A percentile compares a stretch with the other conserved stretches of the same genome.
Conservation (phyloP, 1,140 invertebrate genomes). For the Neodiprion virginianus region DNA sequence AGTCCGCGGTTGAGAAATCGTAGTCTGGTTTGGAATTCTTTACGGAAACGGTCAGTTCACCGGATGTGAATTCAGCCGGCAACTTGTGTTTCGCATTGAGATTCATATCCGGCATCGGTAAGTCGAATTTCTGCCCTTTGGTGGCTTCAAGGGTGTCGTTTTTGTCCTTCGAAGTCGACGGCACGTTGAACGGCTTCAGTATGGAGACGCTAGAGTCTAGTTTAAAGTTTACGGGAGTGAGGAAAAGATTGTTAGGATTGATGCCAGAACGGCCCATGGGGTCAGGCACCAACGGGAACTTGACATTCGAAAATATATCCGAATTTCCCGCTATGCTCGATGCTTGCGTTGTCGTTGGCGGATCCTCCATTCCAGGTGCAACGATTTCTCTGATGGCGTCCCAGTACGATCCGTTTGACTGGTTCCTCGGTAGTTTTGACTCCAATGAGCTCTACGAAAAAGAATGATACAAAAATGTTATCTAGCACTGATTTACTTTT, state of each 20-base stretch:
- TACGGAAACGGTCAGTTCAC: conserved; percentile 56
- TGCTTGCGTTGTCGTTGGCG: conserved; percentile 26
- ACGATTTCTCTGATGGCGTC: conserved; percentile 59
- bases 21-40: conserved; percentile 55
- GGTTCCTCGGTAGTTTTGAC: conserved; percentile 55
- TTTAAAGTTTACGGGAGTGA: conserved; percentile 55
- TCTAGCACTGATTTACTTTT: not conserved
- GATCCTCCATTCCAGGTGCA: conserved; percentile 52
- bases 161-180: conserved; percentile 47
- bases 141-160: conserved; percentile 34
- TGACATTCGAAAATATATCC: conserved; percentile 46
- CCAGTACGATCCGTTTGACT: conserved; percentile 56
- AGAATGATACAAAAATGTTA: conserved; percentile 12
- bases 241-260: conserved; percentile 50
- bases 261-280: conserved; percentile 44
- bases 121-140: conserved; percentile 35
- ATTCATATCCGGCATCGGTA: conserved; percentile 41
- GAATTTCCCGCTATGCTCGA: not conserved
- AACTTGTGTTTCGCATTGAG: conserved; percentile 39
- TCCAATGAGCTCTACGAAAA: conserved; percentile 51
- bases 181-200: conserved; percentile 46
- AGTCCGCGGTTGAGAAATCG: conserved; percentile 50
- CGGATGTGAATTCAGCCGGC: conserved; percentile 47
- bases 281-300: conserved; percentile 53
- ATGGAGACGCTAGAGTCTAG: conserved; percentile 42